Percentiles rank a stretch among this genome's conserved stretches.
Evolutionary conservation across 2,113 vertebrate genomes (phyloP).

Genomic region (Numenius arquata): DNA sequence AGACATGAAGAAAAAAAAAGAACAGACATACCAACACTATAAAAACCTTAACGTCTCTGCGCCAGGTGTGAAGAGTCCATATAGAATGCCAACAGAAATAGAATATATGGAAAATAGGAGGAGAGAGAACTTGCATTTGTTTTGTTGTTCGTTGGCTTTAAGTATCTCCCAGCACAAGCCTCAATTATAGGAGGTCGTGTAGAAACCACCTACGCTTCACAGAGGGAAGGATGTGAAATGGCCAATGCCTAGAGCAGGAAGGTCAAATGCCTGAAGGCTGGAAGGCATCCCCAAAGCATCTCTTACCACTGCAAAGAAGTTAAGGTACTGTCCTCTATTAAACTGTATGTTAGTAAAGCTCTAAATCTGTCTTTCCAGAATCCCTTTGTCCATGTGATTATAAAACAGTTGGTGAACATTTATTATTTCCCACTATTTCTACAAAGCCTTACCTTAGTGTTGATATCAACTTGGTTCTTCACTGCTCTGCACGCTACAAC

Average conservation of each 20-base stretch:
- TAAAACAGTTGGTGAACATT: accelerated
- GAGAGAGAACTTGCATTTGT: neutral
- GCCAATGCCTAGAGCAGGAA: neutral
- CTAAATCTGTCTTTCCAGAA: neutral
- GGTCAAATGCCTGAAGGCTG: neutral
- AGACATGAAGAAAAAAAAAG: neutral
- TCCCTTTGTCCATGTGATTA: accelerated
- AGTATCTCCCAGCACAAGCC: neutral
- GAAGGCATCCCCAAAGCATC: neutral
- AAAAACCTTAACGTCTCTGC: accelerated
- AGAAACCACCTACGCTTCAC: neutral
- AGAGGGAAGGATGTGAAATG: neutral
- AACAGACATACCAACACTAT: neutral
- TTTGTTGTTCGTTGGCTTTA: neutral
- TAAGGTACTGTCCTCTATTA: neutral
- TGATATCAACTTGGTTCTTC: neutral
- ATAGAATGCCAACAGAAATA: neutral
- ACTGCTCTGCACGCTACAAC: accelerated
- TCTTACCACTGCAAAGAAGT: neutral
- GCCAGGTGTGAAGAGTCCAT: accelerated
- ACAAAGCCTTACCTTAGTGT: neutral
- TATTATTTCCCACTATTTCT: neutral
- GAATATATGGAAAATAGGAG: accelerated
- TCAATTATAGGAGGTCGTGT: neutral
- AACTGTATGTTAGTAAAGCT: neutral